Base-by-base conservation (phyloP, 64 coral and sea anemone species). In the Astreopora myriophthalma region DNA sequence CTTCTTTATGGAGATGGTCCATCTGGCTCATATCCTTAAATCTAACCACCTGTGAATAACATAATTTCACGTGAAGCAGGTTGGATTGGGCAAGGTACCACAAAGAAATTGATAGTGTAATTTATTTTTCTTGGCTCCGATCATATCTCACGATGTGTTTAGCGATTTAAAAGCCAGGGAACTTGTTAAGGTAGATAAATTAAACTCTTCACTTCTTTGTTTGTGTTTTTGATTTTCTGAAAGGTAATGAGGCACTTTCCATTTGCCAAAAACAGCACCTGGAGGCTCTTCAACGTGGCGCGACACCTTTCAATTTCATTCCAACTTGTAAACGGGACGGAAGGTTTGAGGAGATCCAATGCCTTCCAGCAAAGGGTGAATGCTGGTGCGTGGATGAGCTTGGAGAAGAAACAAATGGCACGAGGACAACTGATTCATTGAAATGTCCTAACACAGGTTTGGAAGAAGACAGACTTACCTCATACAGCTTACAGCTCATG, bases 311-410 rank as follows among this genome's bases (percentile, higher is more conserved):
- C 4, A 25, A 22, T 1, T 35, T 71, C 61, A 84, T 92, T 25
- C 89, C 90, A 36, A 55, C 79, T 16, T 96, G 94, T 33, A 96
- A 88, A 68, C 29, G 70, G 3, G 90, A 93, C 26, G 94, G 94
- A 49, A 88, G 90, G 9, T 96, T 88, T 71, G 94, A 96, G 69
- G 90, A 96, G 58, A 91, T 96, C 1, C 94, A 96, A 73, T 96
- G 94, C 51, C 75, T 85, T 89, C 58, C 12, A 39, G 38, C 29
- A 3, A 58, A 40, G n/a, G 25, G 12, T 6, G 35, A 96, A 44
- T 96, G 94, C 61, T 96, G 94, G 94, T 96, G 94, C 69, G 94
- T 96, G 28, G 76, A 96, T 34, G 29, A 74, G n/a, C 44, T 51
- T 6, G 94, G 94, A 68, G 26, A 48, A 17, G 94, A 96, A 70